Conservation (phyloP, 2,113 vertebrate species). For the Danio rerio region GRCz12tu NC_133195.1:31533001-31533500, state of each 20-base stretch:
- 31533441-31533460: neutral
- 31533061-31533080: neutral
- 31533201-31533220: conserved; percentile 45
- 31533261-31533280: neutral
- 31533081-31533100: conserved; percentile 28
- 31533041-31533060: too few species aligned
- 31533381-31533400: neutral
- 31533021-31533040: too few species aligned
- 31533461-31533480: neutral
- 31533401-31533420: neutral
- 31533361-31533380: neutral
- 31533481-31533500: neutral
- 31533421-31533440: neutral
- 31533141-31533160: conserved; percentile 22
- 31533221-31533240: conserved; percentile 61
- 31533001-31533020: too few species aligned
- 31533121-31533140: conserved; percentile 44
- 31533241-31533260: neutral
- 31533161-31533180: conserved; percentile 16
- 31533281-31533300: conserved; percentile 9
- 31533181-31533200: conserved; percentile 31
- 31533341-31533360: neutral
- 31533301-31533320: neutral
- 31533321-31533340: neutral
- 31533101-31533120: neutral